phyloP scores from a whole-genome alignment of 2,797 vertebrate species.

The Natrix natrix region DNA sequence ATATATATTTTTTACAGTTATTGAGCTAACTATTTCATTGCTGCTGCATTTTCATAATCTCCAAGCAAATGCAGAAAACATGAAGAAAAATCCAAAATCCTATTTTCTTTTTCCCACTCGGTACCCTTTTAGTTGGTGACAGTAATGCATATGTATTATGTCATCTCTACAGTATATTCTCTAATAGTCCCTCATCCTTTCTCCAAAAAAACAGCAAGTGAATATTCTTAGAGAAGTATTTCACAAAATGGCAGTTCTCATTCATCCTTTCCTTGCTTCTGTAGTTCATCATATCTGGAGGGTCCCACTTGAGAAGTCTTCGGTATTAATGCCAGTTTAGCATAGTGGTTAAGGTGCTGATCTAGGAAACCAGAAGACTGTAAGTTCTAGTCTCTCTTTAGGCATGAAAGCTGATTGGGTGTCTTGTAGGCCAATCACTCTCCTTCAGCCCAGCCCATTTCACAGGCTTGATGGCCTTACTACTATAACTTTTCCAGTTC shows the following conservation, averaged over 20 bases:
- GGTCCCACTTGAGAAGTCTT: too few relatives aligned
- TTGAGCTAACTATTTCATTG: not conserved
- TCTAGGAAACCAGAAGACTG: too few relatives aligned
- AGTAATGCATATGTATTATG: not conserved
- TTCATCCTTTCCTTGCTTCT: not conserved
- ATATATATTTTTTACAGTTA: slow-evolving; percentile 67
- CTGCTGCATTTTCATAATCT: slow-evolving; percentile 43
- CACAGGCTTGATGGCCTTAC: not conserved
- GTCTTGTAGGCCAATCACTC: too few relatives aligned
- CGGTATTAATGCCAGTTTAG: too few relatives aligned
- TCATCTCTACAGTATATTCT: not conserved
- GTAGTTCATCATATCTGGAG: not conserved
- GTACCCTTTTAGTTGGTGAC: not conserved
- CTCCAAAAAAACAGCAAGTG: not conserved
- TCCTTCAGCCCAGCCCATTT: not conserved
- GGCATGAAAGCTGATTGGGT: too few relatives aligned
- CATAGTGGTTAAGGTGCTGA: too few relatives aligned
- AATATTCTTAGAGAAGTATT: not conserved
- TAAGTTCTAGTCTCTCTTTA: too few relatives aligned
- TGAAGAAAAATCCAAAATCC: not conserved
- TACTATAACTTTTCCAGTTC: not conserved
- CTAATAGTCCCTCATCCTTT: not conserved
- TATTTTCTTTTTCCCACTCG: fast-evolving
- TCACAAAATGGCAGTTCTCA: not conserved
- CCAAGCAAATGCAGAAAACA: not conserved